Percentiles rank a stretch among this genome's conserved stretches.
phyloP scores from a whole-genome alignment of 2,113 vertebrate species.

The Syngnathus scovelli region DNA sequence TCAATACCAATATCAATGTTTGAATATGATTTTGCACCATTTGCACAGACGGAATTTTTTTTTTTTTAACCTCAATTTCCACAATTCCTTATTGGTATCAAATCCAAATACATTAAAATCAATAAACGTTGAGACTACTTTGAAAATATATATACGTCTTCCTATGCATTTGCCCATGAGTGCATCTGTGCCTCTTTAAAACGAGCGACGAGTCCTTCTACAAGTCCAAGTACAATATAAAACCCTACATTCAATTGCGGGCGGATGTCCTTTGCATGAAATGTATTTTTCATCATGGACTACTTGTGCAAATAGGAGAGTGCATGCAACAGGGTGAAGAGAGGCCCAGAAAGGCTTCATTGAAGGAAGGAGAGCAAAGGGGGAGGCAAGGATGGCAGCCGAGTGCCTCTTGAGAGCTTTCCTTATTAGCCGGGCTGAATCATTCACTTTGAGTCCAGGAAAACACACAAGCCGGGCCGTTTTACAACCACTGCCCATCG shows the following conservation, averaged over 20 bases:
- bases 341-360: slow-evolving; percentile 49
- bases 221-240: slow-evolving; percentile 23
- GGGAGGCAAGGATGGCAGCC: slow-evolving; percentile 47
- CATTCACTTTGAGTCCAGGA: slow-evolving; percentile 42
- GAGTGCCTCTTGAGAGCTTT: slow-evolving; percentile 63
- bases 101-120: too few species aligned
- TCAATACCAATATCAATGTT: not conserved
- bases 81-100: too few species aligned
- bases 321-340: slow-evolving; percentile 35
- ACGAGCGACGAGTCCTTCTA: slow-evolving; percentile 12
- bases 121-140: too few species aligned
- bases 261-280: slow-evolving; percentile 56
- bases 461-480: slow-evolving; percentile 45
- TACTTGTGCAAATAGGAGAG: slow-evolving; percentile 62
- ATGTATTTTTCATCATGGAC: slow-evolving; percentile 59
- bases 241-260: not conserved
- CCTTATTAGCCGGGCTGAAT: slow-evolving; percentile 61
- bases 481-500: slow-evolving; percentile 23
- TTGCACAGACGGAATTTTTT: too few species aligned
- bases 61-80: too few species aligned
- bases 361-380: slow-evolving; percentile 41
- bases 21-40: too few species aligned
- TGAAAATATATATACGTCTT: not conserved
- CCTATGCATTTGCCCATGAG: not conserved
- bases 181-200: not conserved